phyloP scores from a whole-genome alignment of 2,113 vertebrate genomes.

The Chiloscyllium plagiosum region DNA sequence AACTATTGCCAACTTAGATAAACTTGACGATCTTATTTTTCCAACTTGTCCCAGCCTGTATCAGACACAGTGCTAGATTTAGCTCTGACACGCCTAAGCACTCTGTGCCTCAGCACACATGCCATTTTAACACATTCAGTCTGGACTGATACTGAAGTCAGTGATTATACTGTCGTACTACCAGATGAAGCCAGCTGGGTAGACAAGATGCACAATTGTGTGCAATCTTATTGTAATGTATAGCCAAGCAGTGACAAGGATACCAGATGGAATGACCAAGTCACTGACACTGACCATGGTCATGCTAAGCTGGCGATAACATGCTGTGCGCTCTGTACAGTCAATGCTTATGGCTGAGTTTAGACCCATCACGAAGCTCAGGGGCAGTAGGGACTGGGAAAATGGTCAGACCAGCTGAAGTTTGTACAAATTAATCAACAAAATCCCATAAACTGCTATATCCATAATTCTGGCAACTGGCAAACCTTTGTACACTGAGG shows the following conservation, averaged over 20 bases:
- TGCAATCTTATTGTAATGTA: background rate
- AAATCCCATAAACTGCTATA: background rate
- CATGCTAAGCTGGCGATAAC: background rate
- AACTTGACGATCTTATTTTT: background rate
- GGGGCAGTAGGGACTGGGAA: background rate
- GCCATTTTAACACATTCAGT: background rate
- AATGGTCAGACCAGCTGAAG: background rate
- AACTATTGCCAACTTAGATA: background rate
- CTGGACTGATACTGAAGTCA: background rate
- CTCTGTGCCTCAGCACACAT: background rate
- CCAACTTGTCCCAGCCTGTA: background rate
- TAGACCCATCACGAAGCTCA: background rate
- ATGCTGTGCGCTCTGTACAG: background rate
- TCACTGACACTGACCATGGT: background rate
- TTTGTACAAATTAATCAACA: background rate
- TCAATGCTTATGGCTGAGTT: background rate
- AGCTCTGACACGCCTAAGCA: background rate
- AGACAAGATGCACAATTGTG: background rate
- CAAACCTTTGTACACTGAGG: background rate
- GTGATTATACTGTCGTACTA: background rate
- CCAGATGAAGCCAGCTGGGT: background rate
- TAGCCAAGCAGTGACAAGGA: background rate
- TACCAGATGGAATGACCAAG: background rate
- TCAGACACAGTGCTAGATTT: background rate
- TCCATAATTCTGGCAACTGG: background rate